Evolutionary conservation across 2,888 invertebrate genomes (phyloP), one percentile per base, ranked within the genome.

Genomic region (Zaprionus obscuricornis): DNA sequence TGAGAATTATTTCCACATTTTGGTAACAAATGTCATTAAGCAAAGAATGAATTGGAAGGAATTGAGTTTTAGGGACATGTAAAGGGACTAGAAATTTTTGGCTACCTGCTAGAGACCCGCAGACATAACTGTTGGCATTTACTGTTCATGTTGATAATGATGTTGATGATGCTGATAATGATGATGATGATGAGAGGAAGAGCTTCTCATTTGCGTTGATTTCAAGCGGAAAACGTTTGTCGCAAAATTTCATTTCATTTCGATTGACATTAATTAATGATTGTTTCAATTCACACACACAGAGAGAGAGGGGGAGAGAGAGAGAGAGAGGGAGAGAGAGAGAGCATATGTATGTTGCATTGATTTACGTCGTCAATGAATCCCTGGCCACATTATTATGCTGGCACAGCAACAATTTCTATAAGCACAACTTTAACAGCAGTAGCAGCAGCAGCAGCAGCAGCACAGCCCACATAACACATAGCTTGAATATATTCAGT

Each of bases 261-360:
- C 76, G 84, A 82, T 82, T 83, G 82, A 82, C 82, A 82, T 83
- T 83, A 83, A 83, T 83, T 84, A 83, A 83, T 83, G 82, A 83
- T 83, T 83, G 77, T 81, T 82, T 69, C 82, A 59, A 74, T 59
- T 58, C 64, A 56, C 65, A 73, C 51, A 71, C 62, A 72, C 37
- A 60, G 49, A 57, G 56, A 59, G 26, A 57, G 36, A 50, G 8
- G 24, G 16, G 40, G 1, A 24, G 3, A 39, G 6, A 16, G 14
- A 31, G 31, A 31, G 16, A 37, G 37, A 33, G 2, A 7, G 10
- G 27, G 11, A 11, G n/a, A 11, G 39, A 8, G 13, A 33, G 20
- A 22, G 29, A 36, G 40, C 40, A 14, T 45, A 42, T 51, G 26
- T 49, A 50, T 66, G 49, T 62, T 70, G 75, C 78, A 68, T 81